Percentiles rank a stretch among this genome's conserved stretches.
These are phyloP conservation scores for Lytechinus pictus DNA, from an alignment of 35 echinoderm and acorn worm species.

Conservation along the genomic window DNA sequence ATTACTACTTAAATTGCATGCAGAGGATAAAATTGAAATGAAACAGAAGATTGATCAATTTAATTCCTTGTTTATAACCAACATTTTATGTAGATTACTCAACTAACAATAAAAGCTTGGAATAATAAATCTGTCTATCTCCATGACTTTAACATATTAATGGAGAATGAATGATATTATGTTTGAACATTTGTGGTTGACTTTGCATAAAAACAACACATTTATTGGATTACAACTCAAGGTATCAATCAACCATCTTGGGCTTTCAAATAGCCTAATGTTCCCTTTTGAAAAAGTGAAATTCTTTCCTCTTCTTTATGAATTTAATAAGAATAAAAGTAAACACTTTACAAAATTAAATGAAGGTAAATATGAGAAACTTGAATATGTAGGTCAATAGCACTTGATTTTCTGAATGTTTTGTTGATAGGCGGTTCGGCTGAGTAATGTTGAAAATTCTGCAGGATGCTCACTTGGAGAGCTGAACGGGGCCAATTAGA, in stretches of 20 bases:
- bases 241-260: too few relatives aligned
- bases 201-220: too few relatives aligned
- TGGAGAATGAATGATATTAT: too few relatives aligned
- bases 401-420: conserved; percentile 30
- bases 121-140: too few relatives aligned
- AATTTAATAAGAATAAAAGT: neutral
- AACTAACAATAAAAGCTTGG: too few relatives aligned
- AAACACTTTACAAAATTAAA: neutral
- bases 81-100: too few relatives aligned
- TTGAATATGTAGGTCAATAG: conserved; percentile 31
- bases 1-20: neutral
- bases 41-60: neutral
- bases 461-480: neutral
- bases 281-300: too few relatives aligned
- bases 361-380: neutral
- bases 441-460: neutral
- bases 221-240: too few relatives aligned
- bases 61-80: too few relatives aligned
- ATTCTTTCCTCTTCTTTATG: neutral
- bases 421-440: neutral
- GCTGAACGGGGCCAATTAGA: conserved; percentile 25
- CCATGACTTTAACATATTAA: too few relatives aligned
- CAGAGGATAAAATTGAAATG: neutral
- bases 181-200: too few relatives aligned
- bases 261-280: too few relatives aligned